These are phyloP conservation scores for Branchinecta sandiegonensis DNA, from an alignment of 2,888 invertebrate species.

Conservation along the genomic window DNA sequence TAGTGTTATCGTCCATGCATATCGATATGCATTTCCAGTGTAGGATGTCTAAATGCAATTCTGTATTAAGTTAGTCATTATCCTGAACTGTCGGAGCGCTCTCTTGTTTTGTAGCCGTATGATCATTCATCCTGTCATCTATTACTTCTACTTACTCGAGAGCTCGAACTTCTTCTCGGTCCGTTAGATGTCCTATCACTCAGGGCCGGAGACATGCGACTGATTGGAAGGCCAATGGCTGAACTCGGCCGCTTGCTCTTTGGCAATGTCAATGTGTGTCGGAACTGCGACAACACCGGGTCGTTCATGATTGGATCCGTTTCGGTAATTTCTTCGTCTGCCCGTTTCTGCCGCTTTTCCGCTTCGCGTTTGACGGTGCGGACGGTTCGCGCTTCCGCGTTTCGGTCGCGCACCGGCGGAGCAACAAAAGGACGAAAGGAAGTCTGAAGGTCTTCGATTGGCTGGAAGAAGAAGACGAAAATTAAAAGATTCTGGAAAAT, in stretches of 20 bases:
- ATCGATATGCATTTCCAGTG: no score
- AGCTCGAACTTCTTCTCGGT: not conserved
- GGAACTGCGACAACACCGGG: slow-evolving; percentile 33
- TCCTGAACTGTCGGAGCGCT: no score
- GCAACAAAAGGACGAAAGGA: not conserved
- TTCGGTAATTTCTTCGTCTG: slow-evolving; percentile 17
- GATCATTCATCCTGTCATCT: no score
- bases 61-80: no score
- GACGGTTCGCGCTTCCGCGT: slow-evolving; percentile 72
- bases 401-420: slow-evolving; percentile 56
- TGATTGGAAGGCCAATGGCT: slow-evolving; percentile 18
- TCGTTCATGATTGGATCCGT: slow-evolving; percentile 29
- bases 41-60: no score
- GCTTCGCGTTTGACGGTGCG: slow-evolving; percentile 83
- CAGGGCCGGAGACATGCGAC: slow-evolving; percentile 1
- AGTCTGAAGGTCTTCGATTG: not conserved
- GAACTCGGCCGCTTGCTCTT: slow-evolving; percentile 29
- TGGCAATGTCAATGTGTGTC: slow-evolving; percentile 37
- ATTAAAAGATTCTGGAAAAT: not conserved
- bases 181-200: not conserved
- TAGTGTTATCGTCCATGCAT: no score
- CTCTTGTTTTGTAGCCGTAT: no score
- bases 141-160: not conserved
- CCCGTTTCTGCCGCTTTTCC: slow-evolving; percentile 55
- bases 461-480: not conserved